Conservation (phyloP, 2,888 invertebrate species). For the Pimpla rufipes region DNA sequence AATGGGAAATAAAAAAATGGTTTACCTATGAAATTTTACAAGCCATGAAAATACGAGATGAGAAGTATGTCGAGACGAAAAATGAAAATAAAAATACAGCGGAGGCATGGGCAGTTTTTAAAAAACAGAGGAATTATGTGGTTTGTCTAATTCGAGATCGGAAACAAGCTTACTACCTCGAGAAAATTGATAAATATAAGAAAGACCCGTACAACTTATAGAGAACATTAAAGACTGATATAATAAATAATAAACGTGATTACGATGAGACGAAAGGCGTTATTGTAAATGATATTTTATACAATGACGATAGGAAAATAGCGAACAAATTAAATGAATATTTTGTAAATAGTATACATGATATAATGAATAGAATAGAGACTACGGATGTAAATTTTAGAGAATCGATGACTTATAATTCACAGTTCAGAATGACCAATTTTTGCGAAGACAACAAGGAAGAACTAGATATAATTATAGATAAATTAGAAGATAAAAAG, state of each 20-base stretch:
- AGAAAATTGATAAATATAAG: slow-evolving; percentile 25
- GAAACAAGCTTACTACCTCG: neutral
- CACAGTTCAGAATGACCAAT: neutral
- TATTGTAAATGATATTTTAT: neutral
- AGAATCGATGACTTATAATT: neutral
- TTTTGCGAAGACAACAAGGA: neutral
- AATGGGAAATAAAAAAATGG: slow-evolving; percentile 16
- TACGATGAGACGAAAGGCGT: neutral
- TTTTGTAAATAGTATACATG: slow-evolving; percentile 14
- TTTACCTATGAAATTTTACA: neutral
- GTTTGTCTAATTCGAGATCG: neutral
- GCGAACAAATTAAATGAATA: slow-evolving; percentile 13
- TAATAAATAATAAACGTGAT: neutral
- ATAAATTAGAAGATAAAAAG: slow-evolving; percentile 7
- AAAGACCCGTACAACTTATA: slow-evolving; percentile 2
- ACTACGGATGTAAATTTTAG: neutral
- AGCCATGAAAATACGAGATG: neutral
- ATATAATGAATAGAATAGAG: neutral
- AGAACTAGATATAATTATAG: neutral
- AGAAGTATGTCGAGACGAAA: neutral
- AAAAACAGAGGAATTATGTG: slow-evolving; percentile 14
- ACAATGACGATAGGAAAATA: neutral
- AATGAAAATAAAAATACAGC: neutral
- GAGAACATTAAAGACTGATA: slow-evolving; percentile 16
- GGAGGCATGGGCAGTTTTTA: neutral